A percentile compares a stretch with the other conserved stretches of the same genome.
These are phyloP conservation scores for Macquaria ambigua DNA, from an alignment of 2,113 vertebrate species.

Conservation along the genomic window DNA sequence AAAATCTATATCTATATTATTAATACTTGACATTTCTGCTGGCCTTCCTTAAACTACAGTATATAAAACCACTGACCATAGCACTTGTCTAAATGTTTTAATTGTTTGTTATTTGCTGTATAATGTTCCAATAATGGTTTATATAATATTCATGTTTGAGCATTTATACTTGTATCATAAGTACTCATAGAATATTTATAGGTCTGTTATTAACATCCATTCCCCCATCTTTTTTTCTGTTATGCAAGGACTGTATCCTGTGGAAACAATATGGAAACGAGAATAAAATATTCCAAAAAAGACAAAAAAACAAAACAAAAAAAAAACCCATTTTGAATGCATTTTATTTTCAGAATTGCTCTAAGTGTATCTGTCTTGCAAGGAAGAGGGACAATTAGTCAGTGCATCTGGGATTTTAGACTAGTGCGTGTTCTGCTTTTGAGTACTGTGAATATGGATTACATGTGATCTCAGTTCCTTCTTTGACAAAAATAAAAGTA, in stretches of 20 bases:
- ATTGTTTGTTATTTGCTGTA: conserved; percentile 49
- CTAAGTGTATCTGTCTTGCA: background rate
- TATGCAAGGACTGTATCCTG: conserved; percentile 30
- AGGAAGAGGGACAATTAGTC: background rate
- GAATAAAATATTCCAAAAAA: conserved; percentile 42
- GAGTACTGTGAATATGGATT: background rate
- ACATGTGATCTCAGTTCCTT: background rate
- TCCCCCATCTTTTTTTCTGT: conserved; percentile 6
- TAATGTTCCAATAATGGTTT: conserved; percentile 43
- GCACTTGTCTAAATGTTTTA: conserved; percentile 39
- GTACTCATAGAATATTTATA: conserved; percentile 31
- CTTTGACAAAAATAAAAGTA: background rate
- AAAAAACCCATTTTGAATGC: background rate
- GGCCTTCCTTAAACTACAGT: background rate
- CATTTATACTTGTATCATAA: conserved; percentile 12
- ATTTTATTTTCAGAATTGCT: background rate
- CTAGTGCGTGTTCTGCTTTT: background rate
- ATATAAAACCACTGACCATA: conserved; percentile 25
- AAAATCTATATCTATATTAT: background rate
- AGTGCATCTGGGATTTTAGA: background rate
- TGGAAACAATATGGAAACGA: conserved; percentile 20
- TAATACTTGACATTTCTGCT: conserved; percentile 11
- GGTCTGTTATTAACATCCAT: conserved; percentile 21
- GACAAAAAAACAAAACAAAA: background rate
- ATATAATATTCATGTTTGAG: conserved; percentile 14